Conservation (phyloP, 2,888 invertebrate genomes). For the Epistrophe eligans region DNA sequence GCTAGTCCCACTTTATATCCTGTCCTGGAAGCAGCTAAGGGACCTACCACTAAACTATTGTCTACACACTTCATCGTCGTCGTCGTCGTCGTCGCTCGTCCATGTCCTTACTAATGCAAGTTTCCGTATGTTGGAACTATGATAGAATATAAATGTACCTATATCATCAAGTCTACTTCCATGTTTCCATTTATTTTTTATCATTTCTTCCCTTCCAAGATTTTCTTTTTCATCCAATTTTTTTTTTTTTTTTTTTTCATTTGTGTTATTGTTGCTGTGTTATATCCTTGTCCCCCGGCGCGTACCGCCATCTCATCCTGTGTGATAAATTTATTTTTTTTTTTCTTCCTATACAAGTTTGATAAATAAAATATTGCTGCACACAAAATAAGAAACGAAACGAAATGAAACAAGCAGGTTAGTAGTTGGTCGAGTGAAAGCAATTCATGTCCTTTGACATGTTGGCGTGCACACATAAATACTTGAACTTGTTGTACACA, state of each 20-base stretch:
- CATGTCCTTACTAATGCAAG: slow-evolving; percentile 61
- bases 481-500: slow-evolving; percentile 60
- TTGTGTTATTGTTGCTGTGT: slow-evolving; percentile 12
- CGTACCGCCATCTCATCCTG: background rate
- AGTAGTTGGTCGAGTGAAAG: slow-evolving; percentile 48
- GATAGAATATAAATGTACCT: background rate
- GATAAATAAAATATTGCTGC: slow-evolving; percentile 73
- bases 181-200: slow-evolving; percentile 61
- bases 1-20: background rate
- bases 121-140: slow-evolving; percentile 51
- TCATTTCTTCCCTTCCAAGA: slow-evolving; percentile 33
- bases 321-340: slow-evolving; percentile 5
- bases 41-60: slow-evolving; percentile 61
- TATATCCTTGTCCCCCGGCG: background rate
- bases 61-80: slow-evolving; percentile 60
- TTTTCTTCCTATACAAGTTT: slow-evolving; percentile 46
- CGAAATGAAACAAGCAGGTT: slow-evolving; percentile 29
- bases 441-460: slow-evolving; percentile 74
- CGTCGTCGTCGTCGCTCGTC: background rate
- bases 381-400: slow-evolving; percentile 32
- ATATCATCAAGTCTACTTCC: slow-evolving; percentile 36
- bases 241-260: background rate
- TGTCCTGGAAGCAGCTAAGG: slow-evolving; percentile 15
- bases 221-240: slow-evolving; percentile 34
- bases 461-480: slow-evolving; percentile 65